These are phyloP conservation scores for Perizoma affinitatum DNA, from an alignment of 2,888 invertebrate genomes.

Conservation along the genomic window DNA sequence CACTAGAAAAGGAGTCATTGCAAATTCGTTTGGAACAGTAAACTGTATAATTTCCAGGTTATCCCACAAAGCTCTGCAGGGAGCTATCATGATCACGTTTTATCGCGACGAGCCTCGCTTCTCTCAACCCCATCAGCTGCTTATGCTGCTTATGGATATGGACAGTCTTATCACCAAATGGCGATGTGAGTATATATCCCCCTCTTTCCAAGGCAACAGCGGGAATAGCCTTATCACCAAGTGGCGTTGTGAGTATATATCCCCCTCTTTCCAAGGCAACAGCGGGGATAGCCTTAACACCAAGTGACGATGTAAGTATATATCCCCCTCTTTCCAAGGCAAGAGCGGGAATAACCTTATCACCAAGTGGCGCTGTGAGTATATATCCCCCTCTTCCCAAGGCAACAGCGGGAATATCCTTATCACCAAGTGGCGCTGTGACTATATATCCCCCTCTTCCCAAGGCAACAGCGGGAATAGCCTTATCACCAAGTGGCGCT, in stretches of 20 bases:
- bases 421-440: constrained; percentile 99
- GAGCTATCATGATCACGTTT: constrained; percentile 98
- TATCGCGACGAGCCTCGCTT: constrained; percentile 98
- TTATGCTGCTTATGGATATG: constrained; percentile 98
- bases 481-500: neutral
- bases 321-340: neutral
- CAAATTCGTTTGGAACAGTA: neutral
- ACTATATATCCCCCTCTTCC: constrained; percentile 58
- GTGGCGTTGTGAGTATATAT: neutral
- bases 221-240: neutral
- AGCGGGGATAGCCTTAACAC: too few species aligned
- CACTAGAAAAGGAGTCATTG: too few species aligned
- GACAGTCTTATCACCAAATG: constrained; percentile 99
- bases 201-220: neutral
- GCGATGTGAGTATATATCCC: constrained; percentile 91
- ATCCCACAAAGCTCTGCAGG: constrained; percentile 96
- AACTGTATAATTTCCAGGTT: constrained; percentile 80
- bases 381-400: too few species aligned
- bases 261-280: too few species aligned
- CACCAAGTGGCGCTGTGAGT: neutral
- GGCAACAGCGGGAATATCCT: constrained; percentile 87
- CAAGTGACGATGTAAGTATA: constrained; percentile 96
- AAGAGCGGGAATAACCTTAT: neutral
- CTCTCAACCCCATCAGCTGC: constrained; percentile 98
- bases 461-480: neutral